Percentiles rank a stretch among this genome's conserved stretches.
Evolutionary conservation across 2,113 vertebrate species (phyloP).

Genomic region (Hirundichthys speculiger): DNA sequence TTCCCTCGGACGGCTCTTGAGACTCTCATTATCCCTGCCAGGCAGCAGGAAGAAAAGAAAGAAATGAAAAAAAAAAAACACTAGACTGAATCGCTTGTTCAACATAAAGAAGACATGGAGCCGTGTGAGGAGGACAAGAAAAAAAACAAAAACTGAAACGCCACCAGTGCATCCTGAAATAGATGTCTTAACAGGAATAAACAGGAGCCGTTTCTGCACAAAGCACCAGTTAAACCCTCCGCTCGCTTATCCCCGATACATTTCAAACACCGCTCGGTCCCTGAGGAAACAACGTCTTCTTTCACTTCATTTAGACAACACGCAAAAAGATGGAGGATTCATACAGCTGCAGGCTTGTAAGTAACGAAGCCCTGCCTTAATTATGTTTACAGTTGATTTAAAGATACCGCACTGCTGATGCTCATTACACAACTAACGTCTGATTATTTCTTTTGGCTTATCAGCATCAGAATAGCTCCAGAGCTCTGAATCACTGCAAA

Average conservation of each 20-base stretch:
- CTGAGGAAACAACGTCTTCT: conserved; percentile 37
- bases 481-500: no score
- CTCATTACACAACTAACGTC: no score
- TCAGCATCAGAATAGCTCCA: no score
- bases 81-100: not conserved
- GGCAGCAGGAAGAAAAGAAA: not conserved
- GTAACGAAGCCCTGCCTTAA: conserved; percentile 7
- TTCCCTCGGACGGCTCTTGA: conserved; percentile 46
- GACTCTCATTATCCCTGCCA: conserved; percentile 32
- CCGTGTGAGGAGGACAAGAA: conserved; percentile 13
- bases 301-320: conserved; percentile 12
- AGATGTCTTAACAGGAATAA: conserved; percentile 30
- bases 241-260: conserved; percentile 31
- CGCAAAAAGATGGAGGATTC: conserved; percentile 1
- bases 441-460: no score
- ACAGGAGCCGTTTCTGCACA: conserved; percentile 30
- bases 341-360: conserved; percentile 11
- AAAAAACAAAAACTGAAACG: conserved; percentile 11
- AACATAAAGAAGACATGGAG: conserved; percentile 29
- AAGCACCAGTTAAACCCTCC: conserved; percentile 21
- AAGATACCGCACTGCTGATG: no score
- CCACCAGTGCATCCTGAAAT: conserved; percentile 32
- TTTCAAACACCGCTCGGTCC: conserved; percentile 22
- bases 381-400: not conserved
- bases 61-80: no score